A percentile compares a stretch with the other conserved stretches of the same genome.
These are phyloP conservation scores for Eupithecia vulgata DNA, from an alignment of 2,888 invertebrate genomes.

Conservation along the genomic window DNA sequence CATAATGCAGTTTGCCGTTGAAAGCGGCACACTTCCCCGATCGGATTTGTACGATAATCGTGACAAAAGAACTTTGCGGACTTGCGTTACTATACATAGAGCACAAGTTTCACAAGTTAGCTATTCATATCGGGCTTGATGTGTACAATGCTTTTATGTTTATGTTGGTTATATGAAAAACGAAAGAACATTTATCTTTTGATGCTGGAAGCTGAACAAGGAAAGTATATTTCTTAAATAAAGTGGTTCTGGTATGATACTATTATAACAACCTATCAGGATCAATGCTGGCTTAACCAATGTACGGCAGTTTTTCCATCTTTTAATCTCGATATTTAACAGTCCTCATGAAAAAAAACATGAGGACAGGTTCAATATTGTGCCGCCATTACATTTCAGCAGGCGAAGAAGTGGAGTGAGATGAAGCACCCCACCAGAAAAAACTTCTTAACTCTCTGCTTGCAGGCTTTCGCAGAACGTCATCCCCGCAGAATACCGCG, in stretches of 20 bases:
- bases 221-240: not conserved
- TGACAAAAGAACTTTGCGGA: conserved; percentile 82
- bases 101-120: conserved; percentile 27
- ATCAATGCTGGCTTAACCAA: too few relatives aligned
- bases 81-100: conserved; percentile 46
- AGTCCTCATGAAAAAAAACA: too few relatives aligned
- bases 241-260: too few relatives aligned
- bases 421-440: too few relatives aligned
- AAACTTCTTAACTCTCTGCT: not conserved
- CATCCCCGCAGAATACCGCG: not conserved
- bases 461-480: too few relatives aligned
- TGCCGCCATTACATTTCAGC: too few relatives aligned
- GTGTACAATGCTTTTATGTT: conserved; percentile 18
- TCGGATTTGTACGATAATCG: conserved; percentile 83
- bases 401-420: too few relatives aligned
- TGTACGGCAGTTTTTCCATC: too few relatives aligned
- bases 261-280: too few relatives aligned
- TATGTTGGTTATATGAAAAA: conserved; percentile 23
- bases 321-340: too few relatives aligned
- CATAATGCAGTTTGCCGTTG: conserved; percentile 82
- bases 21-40: conserved; percentile 81
- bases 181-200: not conserved
- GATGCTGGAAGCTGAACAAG: not conserved
- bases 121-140: conserved; percentile 65
- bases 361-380: too few relatives aligned